These are phyloP conservation scores for Pseudoatta argentina DNA, from an alignment of 1,140 invertebrate species.

Conservation along the genomic window DNA sequence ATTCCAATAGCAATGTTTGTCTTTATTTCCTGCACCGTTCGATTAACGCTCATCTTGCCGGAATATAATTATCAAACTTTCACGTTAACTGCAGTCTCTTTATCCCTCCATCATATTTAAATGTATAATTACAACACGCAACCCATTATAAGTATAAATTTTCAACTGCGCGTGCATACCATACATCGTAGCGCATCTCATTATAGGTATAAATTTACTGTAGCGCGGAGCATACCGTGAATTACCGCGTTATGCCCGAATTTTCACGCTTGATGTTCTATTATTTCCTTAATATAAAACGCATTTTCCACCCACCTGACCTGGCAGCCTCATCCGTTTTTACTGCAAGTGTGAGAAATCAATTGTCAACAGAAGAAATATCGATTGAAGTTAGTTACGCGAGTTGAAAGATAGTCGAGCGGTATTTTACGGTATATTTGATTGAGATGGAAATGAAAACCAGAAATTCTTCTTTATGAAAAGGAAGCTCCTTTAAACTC, in stretches of 20 bases:
- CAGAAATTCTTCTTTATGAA: background rate
- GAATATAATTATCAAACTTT: slow-evolving; percentile 47
- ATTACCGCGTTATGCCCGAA: slow-evolving; percentile 30
- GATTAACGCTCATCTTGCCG: background rate
- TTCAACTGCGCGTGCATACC: slow-evolving; percentile 9
- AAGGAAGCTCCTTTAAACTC: slow-evolving; percentile 54
- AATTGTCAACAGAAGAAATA: no score
- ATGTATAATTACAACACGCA: slow-evolving; percentile 33
- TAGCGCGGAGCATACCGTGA: slow-evolving; percentile 8
- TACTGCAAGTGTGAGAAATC: background rate
- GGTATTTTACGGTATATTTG: slow-evolving; percentile 9
- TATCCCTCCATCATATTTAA: slow-evolving; percentile 18
- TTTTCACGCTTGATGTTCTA: slow-evolving; percentile 44
- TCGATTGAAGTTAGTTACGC: slow-evolving; percentile 4
- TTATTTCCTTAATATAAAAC: background rate
- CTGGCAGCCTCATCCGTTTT: background rate
- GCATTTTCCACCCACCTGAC: background rate
- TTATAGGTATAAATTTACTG: slow-evolving; percentile 37
- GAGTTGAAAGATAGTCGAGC: background rate
- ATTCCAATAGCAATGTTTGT: background rate
- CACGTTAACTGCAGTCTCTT: background rate
- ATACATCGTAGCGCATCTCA: slow-evolving; percentile 14
- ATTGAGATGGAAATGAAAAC: slow-evolving; percentile 10
- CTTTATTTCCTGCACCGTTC: background rate
- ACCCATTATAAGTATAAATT: slow-evolving; percentile 28